Base-by-base conservation (phyloP, 92 coral and sea anemone genomes). In the Isaurus tuberculatus region DNA sequence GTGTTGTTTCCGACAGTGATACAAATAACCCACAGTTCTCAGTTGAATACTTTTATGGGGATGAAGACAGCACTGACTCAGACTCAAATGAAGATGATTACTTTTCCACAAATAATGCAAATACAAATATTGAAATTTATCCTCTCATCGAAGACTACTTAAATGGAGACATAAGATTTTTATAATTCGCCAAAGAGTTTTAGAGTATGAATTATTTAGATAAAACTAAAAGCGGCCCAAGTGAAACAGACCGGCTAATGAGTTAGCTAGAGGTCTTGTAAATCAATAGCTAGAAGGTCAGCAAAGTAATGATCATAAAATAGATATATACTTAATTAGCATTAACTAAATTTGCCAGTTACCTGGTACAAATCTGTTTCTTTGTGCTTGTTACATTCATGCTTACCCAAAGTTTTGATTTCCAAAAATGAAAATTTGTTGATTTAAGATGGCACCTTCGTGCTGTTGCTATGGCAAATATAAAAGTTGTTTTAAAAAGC, bases 161-260 rank as follows among this genome's bases (percentile, higher is more conserved):
- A 72, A 72, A 42, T 72, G 79, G 79, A 23, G 79, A 72, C 61
- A 10, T 72, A 42, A 72, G 79, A 72, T 40, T 72, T 72, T 72
- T 42, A 31, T 42, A 72, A 72, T 31, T 43, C 79, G 37, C 79
- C 70, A 8, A 30, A 65, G 70, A 65, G 70, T 37, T 65, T 65
- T 65, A 32, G 70, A 40, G 29, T 65, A 23, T 65, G 69, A 26
- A 25, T 64, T 33, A 63, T 25, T 34, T 64, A n/a, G n/a, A n/a
- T n/a, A n/a, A n/a, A n/a, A n/a, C n/a, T n/a, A n/a, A n/a, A n/a
- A n/a, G n/a, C n/a, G 63, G 25, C 63, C n/a, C n/a, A 17, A 25
- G 63, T 55, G 26, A 55, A 55, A 55, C 63, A 55, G 28, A 55
- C 63, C 63, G 26, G 63, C 63, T 53, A 53, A 53, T 53, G 63